Evolutionary conservation across 2,888 invertebrate genomes (phyloP), one percentile per base, ranked within the genome.

Genomic region (Ennomos fuscantarius): DNA sequence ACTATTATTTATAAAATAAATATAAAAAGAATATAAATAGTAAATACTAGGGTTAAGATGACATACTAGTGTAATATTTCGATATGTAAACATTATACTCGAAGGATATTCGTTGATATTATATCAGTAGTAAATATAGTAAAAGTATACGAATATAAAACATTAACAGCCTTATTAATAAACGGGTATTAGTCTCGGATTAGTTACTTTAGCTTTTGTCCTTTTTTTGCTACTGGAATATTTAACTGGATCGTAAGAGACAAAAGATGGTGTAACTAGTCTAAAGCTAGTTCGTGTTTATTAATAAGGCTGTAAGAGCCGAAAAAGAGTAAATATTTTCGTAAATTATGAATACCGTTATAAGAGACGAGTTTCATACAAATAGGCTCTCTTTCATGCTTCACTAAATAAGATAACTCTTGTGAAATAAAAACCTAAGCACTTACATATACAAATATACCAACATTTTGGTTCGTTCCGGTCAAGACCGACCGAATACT

Each of bases 1-100:
- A 47, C 34, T 8, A 32, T 8, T 40, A 36, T 33, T n/a, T 11
- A 11, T 12, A 36, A n/a, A n/a, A 35, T 33, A 35, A 24, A 31
- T 5, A 8, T 32, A 42, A 34, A 9, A 2, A 10, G n/a, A 6
- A 1, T 10, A 35, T 41, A 35, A 13, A n/a, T n/a, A n/a, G n/a
- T n/a, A 12, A 42, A 35, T 8, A 13, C 12, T 9, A n/a, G 12
- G 24, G 24, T 10, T 13, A 35, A 13, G 2, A 33, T 33, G 13
- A 11, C 32, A 32, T 31, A 46, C 24, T 47, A 57, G 37, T 37
- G 36, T 51, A 47, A 47, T 46, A 51, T 46, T 36, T 39, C 51
- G 52, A 57, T 57, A 57, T 57, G 57, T 52, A 48, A 57, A 52
- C 31, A 31, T 52, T 48, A 52, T 43, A 52, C 9, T 49, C 32